Conservation (phyloP, 2,113 vertebrate species). For the Charina bottae region DNA sequence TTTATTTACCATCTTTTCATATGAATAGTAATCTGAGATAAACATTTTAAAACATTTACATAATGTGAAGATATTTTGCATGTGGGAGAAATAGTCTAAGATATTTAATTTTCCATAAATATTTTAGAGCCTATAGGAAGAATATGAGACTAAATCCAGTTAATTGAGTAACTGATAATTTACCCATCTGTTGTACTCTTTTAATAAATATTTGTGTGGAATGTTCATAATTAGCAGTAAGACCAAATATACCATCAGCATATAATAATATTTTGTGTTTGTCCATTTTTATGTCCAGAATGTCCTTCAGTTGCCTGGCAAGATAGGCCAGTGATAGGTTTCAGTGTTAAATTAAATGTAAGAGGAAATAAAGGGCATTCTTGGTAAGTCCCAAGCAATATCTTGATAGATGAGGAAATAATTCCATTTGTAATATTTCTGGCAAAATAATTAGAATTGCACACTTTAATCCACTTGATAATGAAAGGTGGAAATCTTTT, state of each 20-base stretch:
- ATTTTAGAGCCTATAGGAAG: background rate
- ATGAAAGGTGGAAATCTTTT: background rate
- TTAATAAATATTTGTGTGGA: background rate
- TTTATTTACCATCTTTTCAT: background rate
- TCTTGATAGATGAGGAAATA: background rate
- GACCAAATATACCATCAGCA: background rate
- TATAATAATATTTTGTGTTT: background rate
- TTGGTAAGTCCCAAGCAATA: background rate
- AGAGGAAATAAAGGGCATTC: background rate
- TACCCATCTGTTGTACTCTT: background rate
- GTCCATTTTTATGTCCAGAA: background rate
- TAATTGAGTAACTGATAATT: background rate
- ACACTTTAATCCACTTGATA: background rate
- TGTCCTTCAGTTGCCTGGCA: background rate
- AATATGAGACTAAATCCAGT: background rate
- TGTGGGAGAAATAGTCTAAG: background rate
- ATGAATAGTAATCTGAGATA: background rate
- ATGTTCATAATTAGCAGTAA: background rate
- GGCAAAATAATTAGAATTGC: background rate
- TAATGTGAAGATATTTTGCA: background rate
- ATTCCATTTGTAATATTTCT: background rate
- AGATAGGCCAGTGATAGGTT: background rate
- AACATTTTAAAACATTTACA: background rate
- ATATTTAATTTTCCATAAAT: background rate
- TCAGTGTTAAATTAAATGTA: background rate